phyloP scores from a whole-genome alignment of 2,888 invertebrate species.

The Chymomyza procnemis region DNA sequence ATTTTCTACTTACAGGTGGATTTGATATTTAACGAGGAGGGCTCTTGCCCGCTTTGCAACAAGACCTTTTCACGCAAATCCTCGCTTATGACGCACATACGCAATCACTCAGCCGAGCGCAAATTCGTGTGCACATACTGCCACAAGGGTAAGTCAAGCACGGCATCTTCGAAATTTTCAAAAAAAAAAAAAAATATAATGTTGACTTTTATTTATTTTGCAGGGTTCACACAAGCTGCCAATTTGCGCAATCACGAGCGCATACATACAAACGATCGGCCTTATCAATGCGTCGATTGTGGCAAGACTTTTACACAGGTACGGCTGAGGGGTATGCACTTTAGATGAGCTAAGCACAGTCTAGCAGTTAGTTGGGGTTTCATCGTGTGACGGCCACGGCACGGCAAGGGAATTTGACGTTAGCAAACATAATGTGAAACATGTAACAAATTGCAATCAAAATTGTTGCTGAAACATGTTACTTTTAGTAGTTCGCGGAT shows the following conservation, averaged over 20 bases:
- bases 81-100: slow-evolving; percentile 78
- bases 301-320: slow-evolving; percentile 79
- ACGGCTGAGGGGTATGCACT: too few species aligned
- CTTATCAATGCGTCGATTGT: slow-evolving; percentile 78
- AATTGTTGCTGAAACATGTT: too few species aligned
- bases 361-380: too few species aligned
- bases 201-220: background rate
- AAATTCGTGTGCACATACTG: slow-evolving; percentile 78
- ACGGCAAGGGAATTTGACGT: too few species aligned
- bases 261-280: slow-evolving; percentile 79
- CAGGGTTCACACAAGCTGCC: slow-evolving; percentile 79
- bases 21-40: slow-evolving; percentile 78
- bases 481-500: too few species aligned
- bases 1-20: slow-evolving; percentile 71
- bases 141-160: slow-evolving; percentile 75
- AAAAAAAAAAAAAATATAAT: too few species aligned
- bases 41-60: slow-evolving; percentile 78
- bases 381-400: too few species aligned
- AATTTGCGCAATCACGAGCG: slow-evolving; percentile 79
- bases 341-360: too few species aligned
- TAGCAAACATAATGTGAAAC: too few species aligned
- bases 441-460: too few species aligned
- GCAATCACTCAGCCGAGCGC: slow-evolving; percentile 79
- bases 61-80: slow-evolving; percentile 79
- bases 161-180: too few species aligned